Conservation (phyloP, 2,888 invertebrate species). For the Polyommatus iphigenia region DNA sequence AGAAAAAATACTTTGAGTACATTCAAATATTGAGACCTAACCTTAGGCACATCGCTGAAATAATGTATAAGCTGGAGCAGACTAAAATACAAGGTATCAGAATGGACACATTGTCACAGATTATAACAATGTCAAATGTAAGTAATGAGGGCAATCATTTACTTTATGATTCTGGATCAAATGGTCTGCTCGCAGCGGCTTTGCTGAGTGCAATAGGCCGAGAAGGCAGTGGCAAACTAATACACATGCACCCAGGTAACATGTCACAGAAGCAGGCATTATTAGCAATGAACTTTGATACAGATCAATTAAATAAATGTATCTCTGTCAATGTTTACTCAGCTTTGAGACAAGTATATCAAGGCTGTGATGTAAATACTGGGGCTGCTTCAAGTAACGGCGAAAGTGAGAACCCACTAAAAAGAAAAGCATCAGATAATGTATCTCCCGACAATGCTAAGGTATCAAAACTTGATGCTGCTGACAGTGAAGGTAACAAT, state of each 20-base stretch:
- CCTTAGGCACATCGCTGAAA: conserved; percentile 89
- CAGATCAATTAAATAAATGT: conserved; percentile 85
- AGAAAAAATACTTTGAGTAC: conserved; percentile 94
- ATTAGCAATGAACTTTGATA: conserved; percentile 88
- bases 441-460: conserved; percentile 52
- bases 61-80: conserved; percentile 90
- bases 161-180: conserved; percentile 93
- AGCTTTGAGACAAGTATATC: conserved; percentile 84
- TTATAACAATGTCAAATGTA: conserved; percentile 90
- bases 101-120: conserved; percentile 93
- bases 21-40: conserved; percentile 90
- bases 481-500: conserved; percentile 37
- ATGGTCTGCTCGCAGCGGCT: conserved; percentile 91
- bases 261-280: conserved; percentile 89
- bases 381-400: conserved; percentile 44
- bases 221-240: conserved; percentile 81
- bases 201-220: conserved; percentile 88
- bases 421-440: conserved; percentile 53
- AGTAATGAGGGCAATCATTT: conserved; percentile 88
- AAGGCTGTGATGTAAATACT: conserved; percentile 71
- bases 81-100: conserved; percentile 88
- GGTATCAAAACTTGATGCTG: conserved; percentile 51
- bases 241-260: conserved; percentile 91
- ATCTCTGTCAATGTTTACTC: conserved; percentile 89
- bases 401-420: conserved; percentile 50